Base-by-base conservation (phyloP, 1,140 invertebrate species). In the Achatina immaculata region DNA sequence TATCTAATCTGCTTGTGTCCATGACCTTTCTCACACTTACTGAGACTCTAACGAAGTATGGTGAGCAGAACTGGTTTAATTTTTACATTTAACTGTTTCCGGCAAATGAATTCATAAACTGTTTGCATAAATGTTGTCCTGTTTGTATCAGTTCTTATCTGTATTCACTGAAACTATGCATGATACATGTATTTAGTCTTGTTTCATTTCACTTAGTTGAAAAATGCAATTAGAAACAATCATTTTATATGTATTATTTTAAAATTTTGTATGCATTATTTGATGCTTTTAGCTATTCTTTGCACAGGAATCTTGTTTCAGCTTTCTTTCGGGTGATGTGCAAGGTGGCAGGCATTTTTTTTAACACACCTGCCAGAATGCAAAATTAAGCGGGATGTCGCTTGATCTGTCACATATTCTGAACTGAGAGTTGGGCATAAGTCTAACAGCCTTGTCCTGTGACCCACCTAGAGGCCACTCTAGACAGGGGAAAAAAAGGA, bases 11-110 rank as follows among this genome's bases (percentile, higher is more conserved):
- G 19, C 43, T 94, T 19, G 91, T 94, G 16, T 93, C 94, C 1
- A 90, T 94, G 86, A 93, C 93, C 34, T 94, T 94, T 82, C 90
- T 94, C 24, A 90, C 92, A 16, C 86, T 93, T 21, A 91, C 90
- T 66, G 89, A 93, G 82, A 88, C 86, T 7, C 87, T 93, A 7
- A 93, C 93, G 6, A 92, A 90, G 86, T 91, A 93, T 85, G 93
- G 93, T 92, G 88, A 84, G 84, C 85, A 21, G 14, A n/a, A 28
- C 21, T 45, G 36, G 38, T 42, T n/a, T 31, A 38, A 42, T 40
- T 40, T 40, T 71, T 3, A 45, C 68, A 7, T 71, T 71, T 71
- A 45, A 7, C 43, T 45, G 43, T 16, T 45, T 45, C 16, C 43
- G 6, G 6, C 16, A 16, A 45, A 45, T n/a, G n/a, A 45, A 31